Evolutionary conservation across 53 echinoderm and acorn worm species (phyloP).

Genomic region (Hippasteria phrygiana): DNA sequence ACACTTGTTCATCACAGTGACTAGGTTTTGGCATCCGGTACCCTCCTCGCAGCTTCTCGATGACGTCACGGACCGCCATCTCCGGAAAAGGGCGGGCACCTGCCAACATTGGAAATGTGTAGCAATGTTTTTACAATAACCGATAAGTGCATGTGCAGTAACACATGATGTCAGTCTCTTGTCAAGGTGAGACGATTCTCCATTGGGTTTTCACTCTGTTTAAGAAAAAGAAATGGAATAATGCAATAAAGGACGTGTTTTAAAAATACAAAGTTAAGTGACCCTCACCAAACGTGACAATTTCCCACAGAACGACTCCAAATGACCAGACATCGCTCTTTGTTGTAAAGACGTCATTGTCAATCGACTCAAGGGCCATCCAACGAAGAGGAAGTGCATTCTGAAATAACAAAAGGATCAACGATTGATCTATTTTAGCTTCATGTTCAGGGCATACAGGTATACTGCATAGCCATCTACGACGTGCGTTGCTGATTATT

Average conservation of each 20-base stretch:
- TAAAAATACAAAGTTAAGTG: too few relatives aligned
- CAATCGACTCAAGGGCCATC: constrained; percentile 33
- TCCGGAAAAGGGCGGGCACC: constrained; percentile 30
- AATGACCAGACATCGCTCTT: constrained; percentile 49
- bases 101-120: neutral
- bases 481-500: too few relatives aligned
- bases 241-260: too few relatives aligned
- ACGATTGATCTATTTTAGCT: too few relatives aligned
- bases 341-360: constrained; percentile 16
- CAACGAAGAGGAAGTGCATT: constrained; percentile 24
- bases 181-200: too few relatives aligned
- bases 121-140: too few relatives aligned
- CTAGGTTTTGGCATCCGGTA: constrained; percentile 33
- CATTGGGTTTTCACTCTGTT: too few relatives aligned
- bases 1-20: constrained; percentile 2
- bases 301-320: constrained; percentile 32
- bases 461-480: too few relatives aligned
- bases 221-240: too few relatives aligned
- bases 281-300: constrained; percentile 27
- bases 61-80: constrained; percentile 5
- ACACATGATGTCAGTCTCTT: too few relatives aligned
- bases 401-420: neutral
- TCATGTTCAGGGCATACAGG: too few relatives aligned
- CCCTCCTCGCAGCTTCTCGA: neutral
- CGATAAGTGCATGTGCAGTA: too few relatives aligned